A percentile compares a stretch with the other conserved stretches of the same genome.
Conservation (phyloP, 2,888 invertebrate genomes). For the Agriopis leucophaearia region DNA sequence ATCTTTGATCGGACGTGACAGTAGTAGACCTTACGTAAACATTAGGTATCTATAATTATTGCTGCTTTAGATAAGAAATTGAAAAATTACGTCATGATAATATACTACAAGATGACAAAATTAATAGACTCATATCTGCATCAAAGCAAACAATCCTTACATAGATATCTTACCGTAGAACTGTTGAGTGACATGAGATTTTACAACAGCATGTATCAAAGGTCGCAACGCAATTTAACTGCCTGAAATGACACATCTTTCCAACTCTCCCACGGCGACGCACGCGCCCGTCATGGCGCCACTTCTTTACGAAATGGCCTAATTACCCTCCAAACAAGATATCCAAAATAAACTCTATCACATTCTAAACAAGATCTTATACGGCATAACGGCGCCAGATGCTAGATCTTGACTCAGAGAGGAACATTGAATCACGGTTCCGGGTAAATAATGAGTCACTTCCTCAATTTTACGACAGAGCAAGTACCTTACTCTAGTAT, state of each 20-base stretch:
- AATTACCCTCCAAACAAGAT: slow-evolving; percentile 23
- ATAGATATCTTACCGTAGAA: neutral
- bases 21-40: neutral
- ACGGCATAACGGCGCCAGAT: slow-evolving; percentile 42
- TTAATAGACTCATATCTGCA: neutral
- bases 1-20: neutral
- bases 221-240: slow-evolving; percentile 10
- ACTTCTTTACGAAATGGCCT: slow-evolving; percentile 14
- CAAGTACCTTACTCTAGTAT: slow-evolving; percentile 43
- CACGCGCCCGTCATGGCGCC: slow-evolving; percentile 41
- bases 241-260: slow-evolving; percentile 35
- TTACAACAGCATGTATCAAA: neutral
- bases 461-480: slow-evolving; percentile 56
- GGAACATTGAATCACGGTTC: slow-evolving; percentile 78
- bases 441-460: slow-evolving; percentile 78
- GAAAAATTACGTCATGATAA: neutral
- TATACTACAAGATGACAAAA: neutral
- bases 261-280: slow-evolving; percentile 54
- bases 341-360: slow-evolving; percentile 52
- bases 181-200: neutral
- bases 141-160: neutral
- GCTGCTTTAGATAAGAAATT: neutral
- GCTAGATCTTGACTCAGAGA: slow-evolving; percentile 64
- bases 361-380: slow-evolving; percentile 47
- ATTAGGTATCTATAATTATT: neutral